Percentiles rank a stretch among this genome's conserved stretches.
Evolutionary conservation across 2,113 vertebrate species (phyloP).

Genomic region (Elaphurus davidianus): DNA sequence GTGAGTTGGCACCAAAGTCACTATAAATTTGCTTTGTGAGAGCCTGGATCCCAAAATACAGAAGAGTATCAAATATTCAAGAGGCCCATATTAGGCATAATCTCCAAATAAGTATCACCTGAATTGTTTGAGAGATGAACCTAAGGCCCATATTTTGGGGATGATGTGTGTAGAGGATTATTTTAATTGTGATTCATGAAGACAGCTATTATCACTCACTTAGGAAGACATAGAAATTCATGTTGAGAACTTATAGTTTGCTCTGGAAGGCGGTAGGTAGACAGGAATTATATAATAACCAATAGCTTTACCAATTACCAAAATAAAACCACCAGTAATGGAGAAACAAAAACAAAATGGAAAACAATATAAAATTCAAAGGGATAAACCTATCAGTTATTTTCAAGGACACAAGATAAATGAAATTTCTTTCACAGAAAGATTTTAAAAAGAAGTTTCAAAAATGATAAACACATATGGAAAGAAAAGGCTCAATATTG

Average conservation of each 20-base stretch:
- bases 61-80: not conserved
- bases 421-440: not conserved
- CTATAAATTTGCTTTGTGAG: not conserved
- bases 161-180: not conserved
- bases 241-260: not conserved
- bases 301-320: not conserved
- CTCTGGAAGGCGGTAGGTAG: not conserved
- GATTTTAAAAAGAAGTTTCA: not conserved
- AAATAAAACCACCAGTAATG: not conserved
- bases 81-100: not conserved
- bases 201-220: not conserved
- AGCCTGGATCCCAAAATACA: not conserved
- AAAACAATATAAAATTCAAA: not conserved
- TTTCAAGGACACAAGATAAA: not conserved
- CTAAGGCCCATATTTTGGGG: not conserved
- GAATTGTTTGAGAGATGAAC: not conserved
- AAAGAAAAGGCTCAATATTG: not conserved
- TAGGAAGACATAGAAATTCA: not conserved
- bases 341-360: not conserved
- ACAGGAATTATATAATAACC: not conserved
- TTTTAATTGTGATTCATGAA: not conserved
- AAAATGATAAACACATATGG: not conserved
- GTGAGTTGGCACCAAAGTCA: not conserved
- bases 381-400: not conserved
- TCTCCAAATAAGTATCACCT: not conserved